A percentile compares a stretch with the other conserved stretches of the same genome.
phyloP scores from a whole-genome alignment of 2,113 vertebrate genomes.

The Anser brachyrhynchus region DNA sequence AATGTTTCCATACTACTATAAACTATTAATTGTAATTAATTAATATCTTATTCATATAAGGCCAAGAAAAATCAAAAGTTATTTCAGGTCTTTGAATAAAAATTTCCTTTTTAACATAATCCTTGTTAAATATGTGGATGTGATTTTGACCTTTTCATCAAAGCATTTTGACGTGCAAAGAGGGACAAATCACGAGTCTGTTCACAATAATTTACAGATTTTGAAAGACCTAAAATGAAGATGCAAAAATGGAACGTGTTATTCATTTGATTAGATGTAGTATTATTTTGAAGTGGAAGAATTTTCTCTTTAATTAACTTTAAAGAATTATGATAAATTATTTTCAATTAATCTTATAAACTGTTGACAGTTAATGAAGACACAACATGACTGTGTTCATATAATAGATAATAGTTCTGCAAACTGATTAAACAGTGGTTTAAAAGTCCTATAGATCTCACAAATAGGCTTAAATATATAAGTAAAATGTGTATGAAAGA shows the following conservation, averaged over 20 bases:
- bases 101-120: not conserved
- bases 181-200: not conserved
- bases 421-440: not conserved
- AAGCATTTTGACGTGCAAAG: not conserved
- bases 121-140: not conserved
- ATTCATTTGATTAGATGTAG: not conserved
- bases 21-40: not conserved
- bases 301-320: not conserved
- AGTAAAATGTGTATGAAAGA: not conserved
- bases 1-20: not conserved
- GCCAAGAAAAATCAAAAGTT: not conserved
- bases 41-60: not conserved
- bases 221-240: not conserved
- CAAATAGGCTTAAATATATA: not conserved
- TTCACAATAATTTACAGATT: not conserved
- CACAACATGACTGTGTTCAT: not conserved
- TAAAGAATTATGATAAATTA: constrained; percentile 2
- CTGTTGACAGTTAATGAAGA: not conserved
- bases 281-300: not conserved
- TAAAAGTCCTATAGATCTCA: not conserved
- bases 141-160: not conserved
- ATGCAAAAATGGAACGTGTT: not conserved
- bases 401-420: not conserved
- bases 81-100: not conserved
- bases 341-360: not conserved